Conservation (phyloP, 2,888 invertebrate genomes). For the Microplitis manilae region DNA sequence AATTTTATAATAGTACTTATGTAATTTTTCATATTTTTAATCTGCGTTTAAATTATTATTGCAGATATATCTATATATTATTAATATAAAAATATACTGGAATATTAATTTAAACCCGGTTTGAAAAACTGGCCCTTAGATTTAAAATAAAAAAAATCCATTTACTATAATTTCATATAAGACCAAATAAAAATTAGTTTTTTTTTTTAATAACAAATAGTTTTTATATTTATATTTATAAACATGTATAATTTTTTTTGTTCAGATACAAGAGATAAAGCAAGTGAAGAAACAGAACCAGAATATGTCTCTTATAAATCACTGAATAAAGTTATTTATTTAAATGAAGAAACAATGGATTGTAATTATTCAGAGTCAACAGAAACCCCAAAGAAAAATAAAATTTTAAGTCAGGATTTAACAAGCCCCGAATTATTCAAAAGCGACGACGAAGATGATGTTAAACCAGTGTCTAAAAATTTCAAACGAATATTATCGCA, state of each 20-base stretch:
- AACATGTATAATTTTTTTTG: slow-evolving; percentile 7
- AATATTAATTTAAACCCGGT: too few species aligned
- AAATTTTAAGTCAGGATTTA: slow-evolving; percentile 40
- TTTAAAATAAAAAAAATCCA: too few species aligned
- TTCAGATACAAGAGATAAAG: slow-evolving; percentile 51
- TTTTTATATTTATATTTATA: too few species aligned
- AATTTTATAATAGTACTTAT: too few species aligned
- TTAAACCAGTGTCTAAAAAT: slow-evolving; percentile 36
- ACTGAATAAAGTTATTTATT: slow-evolving; percentile 45
- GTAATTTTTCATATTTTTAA: too few species aligned
- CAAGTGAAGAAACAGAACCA: slow-evolving; percentile 43
- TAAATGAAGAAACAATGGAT: slow-evolving; percentile 57
- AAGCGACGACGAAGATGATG: slow-evolving; percentile 63
- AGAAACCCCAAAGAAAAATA: slow-evolving; percentile 40
- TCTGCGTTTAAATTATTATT: too few species aligned
- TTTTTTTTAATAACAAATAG: too few species aligned
- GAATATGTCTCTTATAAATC: slow-evolving; percentile 31
- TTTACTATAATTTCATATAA: too few species aligned
- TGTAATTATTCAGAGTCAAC: slow-evolving; percentile 50
- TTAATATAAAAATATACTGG: too few species aligned
- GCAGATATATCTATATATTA: too few species aligned
- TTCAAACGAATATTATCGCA: slow-evolving; percentile 28
- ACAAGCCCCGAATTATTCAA: slow-evolving; percentile 68
- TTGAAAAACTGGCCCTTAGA: too few species aligned
- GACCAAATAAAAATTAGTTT: too few species aligned